Evolutionary conservation across 2,113 vertebrate genomes (phyloP), one percentile per base, ranked within the genome.

Genomic region (Tichodroma muraria): DNA sequence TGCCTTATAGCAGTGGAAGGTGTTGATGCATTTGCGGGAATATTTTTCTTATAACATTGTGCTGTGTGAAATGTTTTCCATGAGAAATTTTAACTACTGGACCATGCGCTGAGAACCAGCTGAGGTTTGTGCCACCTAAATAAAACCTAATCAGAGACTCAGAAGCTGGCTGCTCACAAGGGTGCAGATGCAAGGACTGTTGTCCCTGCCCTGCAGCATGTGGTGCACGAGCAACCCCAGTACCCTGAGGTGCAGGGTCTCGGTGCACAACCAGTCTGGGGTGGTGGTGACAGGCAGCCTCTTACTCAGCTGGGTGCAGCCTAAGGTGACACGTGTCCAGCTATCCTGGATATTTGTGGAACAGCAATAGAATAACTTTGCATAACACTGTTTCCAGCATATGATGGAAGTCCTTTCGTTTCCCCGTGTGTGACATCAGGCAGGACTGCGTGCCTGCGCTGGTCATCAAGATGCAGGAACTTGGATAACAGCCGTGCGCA

Each of bases 381-480:
- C 15, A 1, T 8, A n/a, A 31, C 9, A 7, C 9, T 28, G 2
- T 63, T 73, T 70, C 50, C 23, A 65, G 6, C 13, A 2, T 28
- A 5, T 1, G 9, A 40, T 66, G 45, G 35, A 42, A 52, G 8
- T 30, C 37, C n/a, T 81, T 70, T 59, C 0, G 0, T 54, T 79
- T 78, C 54, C 49, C 1, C 0, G 4, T 2, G 18, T 28, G 28
- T 11, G 16, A 24, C 23, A 15, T 9, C 47, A 20, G 8, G 22
- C 2, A 11, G 44, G 27, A 57, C 17, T 44, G 66, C 0, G 0
- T 35, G 16, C 27, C n/a, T 31, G 24, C 0, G 0, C 65, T n/a
- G 33, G 13, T 31, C 54, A 73, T 50, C 28, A 31, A 40, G 60
- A 7, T 11, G 42, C 28, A 27, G 35, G 16, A 75, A 15, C 16